Evolutionary conservation across 1,140 invertebrate species (phyloP).

Genomic region (Episyrphus balteatus): DNA sequence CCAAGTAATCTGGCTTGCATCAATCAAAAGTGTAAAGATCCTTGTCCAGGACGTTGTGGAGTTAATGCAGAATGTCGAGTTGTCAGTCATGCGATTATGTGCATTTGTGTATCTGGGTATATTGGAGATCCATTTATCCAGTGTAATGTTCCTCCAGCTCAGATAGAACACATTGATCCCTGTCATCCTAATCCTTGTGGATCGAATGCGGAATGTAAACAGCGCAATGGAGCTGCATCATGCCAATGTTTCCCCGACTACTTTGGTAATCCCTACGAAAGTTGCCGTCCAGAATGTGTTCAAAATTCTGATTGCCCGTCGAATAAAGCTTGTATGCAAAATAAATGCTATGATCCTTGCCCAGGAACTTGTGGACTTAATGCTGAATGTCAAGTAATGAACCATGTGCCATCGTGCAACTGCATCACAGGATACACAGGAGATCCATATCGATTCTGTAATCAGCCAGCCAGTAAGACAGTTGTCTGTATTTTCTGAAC

Average conservation of each 20-base stretch:
- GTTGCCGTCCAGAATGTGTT: conserved; percentile 56
- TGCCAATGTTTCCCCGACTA: conserved; percentile 61
- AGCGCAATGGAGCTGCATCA: conserved; percentile 50
- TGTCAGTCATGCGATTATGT: conserved; percentile 66
- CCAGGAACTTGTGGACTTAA: conserved; percentile 60
- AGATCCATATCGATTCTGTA: conserved; percentile 50
- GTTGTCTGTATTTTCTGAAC: neutral
- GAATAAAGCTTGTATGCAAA: conserved; percentile 54
- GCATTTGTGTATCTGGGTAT: conserved; percentile 59
- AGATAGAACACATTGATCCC: conserved; percentile 36
- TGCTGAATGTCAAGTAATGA: conserved; percentile 59
- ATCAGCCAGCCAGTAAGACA: conserved; percentile 21
- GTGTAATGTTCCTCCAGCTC: conserved; percentile 40
- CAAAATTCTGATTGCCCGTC: conserved; percentile 55
- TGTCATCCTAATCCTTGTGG: conserved; percentile 63
- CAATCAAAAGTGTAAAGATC: conserved; percentile 66
- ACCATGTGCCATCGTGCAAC: conserved; percentile 58
- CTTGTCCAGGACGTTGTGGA: conserved; percentile 72
- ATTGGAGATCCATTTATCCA: conserved; percentile 62
- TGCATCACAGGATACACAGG: conserved; percentile 56
- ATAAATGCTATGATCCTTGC: conserved; percentile 62
- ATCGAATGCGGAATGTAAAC: conserved; percentile 58
- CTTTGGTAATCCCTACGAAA: conserved; percentile 66
- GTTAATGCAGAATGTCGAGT: conserved; percentile 66
- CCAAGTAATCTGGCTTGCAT: conserved; percentile 60